Conservation (phyloP, 2,888 invertebrate species). For the Miltochrista miniata region DNA sequence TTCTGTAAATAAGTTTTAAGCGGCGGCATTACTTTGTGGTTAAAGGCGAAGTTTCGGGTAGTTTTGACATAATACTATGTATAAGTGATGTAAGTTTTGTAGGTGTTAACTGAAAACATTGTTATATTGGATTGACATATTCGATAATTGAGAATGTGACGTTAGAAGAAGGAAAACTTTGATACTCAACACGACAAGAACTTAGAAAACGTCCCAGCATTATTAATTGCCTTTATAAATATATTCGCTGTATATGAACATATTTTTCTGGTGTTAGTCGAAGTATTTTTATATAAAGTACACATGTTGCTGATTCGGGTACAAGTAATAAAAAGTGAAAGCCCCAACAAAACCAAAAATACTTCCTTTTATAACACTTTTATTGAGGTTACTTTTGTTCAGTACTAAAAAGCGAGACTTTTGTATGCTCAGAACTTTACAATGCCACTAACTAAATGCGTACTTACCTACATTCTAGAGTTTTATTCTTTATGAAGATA, state of each 20-base stretch:
- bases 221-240: too few species aligned
- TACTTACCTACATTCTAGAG: too few species aligned
- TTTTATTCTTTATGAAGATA: too few species aligned
- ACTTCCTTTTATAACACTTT: background rate
- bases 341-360: background rate
- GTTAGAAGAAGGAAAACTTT: too few species aligned
- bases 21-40: conserved; percentile 7
- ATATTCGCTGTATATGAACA: too few species aligned
- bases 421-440: background rate
- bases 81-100: too few species aligned
- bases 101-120: too few species aligned
- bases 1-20: conserved; percentile 20
- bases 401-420: background rate
- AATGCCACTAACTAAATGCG: too few species aligned
- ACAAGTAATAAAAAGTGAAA: background rate
- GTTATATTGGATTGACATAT: too few species aligned
- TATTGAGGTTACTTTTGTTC: background rate
- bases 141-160: too few species aligned
- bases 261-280: background rate
- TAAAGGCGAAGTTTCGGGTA: conserved; percentile 5
- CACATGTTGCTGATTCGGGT: background rate
- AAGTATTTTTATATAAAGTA: background rate
- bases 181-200: too few species aligned
- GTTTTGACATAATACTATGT: background rate
- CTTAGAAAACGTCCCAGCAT: too few species aligned